A percentile compares a stretch with the other conserved stretches of the same genome.
phyloP scores from a whole-genome alignment of 2,888 invertebrate genomes.

The Acanthosepion pharaonis region DNA sequence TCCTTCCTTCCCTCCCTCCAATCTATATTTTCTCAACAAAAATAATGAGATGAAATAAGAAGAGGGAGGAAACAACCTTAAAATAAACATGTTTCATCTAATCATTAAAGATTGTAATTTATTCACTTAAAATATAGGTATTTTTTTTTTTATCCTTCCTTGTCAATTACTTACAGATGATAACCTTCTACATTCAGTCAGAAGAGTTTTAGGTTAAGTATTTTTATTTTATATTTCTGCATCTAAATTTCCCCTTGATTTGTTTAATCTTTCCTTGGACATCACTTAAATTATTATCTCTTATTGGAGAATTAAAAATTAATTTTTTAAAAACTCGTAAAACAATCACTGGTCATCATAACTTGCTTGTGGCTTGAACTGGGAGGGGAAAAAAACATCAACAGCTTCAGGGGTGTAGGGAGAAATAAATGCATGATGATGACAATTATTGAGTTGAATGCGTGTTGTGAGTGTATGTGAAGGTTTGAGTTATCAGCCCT shows the following conservation, averaged over 20 bases:
- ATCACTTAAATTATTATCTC: not conserved
- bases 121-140: not conserved
- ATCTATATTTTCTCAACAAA: not conserved
- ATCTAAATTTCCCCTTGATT: not conserved
- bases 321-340: too few species aligned
- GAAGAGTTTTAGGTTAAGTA: not conserved
- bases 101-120: not conserved
- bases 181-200: not conserved
- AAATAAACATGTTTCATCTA: not conserved
- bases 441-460: not conserved
- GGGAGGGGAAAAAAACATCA: not conserved
- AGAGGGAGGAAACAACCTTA: not conserved
- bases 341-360: not conserved
- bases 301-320: too few species aligned
- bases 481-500: slow-evolving; percentile 38
- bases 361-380: not conserved
- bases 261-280: not conserved
- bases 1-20: not conserved
- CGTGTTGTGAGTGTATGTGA: slow-evolving; percentile 34
- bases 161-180: not conserved
- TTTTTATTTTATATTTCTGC: not conserved
- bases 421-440: not conserved
- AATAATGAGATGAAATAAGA: slow-evolving; percentile 4
- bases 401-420: not conserved
- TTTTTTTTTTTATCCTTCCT: not conserved